A percentile compares a stretch with the other conserved stretches of the same genome.
Evolutionary conservation across 2,888 invertebrate genomes (phyloP).

Genomic region (Neoascia interrupta): DNA sequence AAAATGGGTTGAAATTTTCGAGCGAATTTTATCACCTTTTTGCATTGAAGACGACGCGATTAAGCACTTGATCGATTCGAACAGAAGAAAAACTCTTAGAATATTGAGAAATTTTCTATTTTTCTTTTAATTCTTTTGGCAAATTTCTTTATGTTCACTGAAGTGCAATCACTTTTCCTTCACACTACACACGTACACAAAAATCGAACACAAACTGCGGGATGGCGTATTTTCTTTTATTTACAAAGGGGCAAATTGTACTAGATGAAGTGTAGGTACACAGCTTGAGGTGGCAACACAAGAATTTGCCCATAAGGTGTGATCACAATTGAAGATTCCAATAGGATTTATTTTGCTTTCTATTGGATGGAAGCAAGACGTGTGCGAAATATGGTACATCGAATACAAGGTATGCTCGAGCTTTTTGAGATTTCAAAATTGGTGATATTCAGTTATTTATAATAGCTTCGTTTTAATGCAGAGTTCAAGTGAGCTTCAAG

Average conservation of each 20-base stretch:
- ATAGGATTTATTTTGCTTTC: no score
- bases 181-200: slow-evolving; percentile 67
- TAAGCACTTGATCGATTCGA: background rate
- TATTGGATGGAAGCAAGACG: no score
- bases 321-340: no score
- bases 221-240: slow-evolving; percentile 49
- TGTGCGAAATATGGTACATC: no score
- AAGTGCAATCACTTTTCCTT: slow-evolving; percentile 47
- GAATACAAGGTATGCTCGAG: no score
- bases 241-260: slow-evolving; percentile 58
- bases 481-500: no score
- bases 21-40: slow-evolving; percentile 37
- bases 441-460: background rate
- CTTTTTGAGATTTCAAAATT: no score
- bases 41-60: slow-evolving; percentile 26
- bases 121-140: slow-evolving; percentile 4
- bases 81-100: background rate
- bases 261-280: slow-evolving; percentile 25
- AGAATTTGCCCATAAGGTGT: no score
- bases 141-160: slow-evolving; percentile 31
- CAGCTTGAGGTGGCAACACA: slow-evolving; percentile 1
- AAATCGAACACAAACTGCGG: slow-evolving; percentile 67
- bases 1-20: slow-evolving; percentile 1
- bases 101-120: slow-evolving; percentile 6
- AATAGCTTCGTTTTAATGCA: no score